Base-by-base conservation (phyloP, 1,140 invertebrate genomes). In the Caerostris darwini region DNA sequence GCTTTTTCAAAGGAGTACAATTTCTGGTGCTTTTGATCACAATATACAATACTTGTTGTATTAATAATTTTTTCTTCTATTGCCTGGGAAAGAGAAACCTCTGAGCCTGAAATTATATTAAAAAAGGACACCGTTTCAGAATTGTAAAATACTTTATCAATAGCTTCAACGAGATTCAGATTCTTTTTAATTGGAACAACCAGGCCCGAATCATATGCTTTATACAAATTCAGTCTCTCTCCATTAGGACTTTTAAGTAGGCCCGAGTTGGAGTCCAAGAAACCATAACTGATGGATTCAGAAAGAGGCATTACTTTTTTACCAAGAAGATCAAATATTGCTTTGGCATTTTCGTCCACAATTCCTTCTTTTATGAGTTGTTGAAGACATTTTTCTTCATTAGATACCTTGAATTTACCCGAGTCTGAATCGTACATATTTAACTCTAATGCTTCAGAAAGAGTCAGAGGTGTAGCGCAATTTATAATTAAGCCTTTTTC, bases 91-190 rank as follows among this genome's bases (percentile, higher is more conserved):
- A 97, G 97, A 92, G 97, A 97, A 67, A 98, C 96, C 95, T 97
- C 97, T 96, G 98, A 98, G 95, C 97, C 97, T 34, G 97, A 97
- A 95, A 97, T 97, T 8, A 97, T 97, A 95, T 97, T 97, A n/a
- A 97, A 97, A 95, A 98, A 95, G 97, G 97, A 97, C 50, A 98
- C 98, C 12, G 97, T 97, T 90, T 97, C 97, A 2, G 97, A 97
- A 95, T 99, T 98, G 95, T 98, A 98, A 90, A 98, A 97, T n/a
- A 98, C 98, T 96, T 98, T 98, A 95, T 98, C 98, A 8, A 99
- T 97, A 2, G 98, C 98, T 96, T 99, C 98, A 2, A 98, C 97
- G 17, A 99, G 96, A 67, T 98, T 98, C 95, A 98, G 97, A 96
- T 98, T 98, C 57, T 97, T 97, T 96, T 98, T 98, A 64, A 97